Percentiles rank a stretch among this genome's conserved stretches.
Conservation (phyloP, 2,113 vertebrate species). For the Jacana jacana region DNA sequence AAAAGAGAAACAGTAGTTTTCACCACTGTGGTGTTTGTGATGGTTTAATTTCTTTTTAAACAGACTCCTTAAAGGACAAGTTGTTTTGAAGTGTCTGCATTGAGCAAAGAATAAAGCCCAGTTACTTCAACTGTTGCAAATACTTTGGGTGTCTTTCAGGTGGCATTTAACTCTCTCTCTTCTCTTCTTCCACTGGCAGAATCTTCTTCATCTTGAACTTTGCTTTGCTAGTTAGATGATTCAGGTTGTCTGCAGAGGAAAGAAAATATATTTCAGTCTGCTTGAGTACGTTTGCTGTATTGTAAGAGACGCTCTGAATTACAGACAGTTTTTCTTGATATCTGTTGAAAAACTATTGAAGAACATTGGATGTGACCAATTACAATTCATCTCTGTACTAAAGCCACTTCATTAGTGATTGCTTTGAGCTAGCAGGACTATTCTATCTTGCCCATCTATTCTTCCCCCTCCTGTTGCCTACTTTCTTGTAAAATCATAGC, state of each 20-base stretch:
- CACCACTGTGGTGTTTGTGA: neutral
- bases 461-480: neutral
- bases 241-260: neutral
- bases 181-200: neutral
- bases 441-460: neutral
- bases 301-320: neutral
- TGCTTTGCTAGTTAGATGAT: neutral
- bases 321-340: neutral
- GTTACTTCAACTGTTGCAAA: neutral
- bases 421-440: neutral
- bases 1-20: slow-evolving; percentile 10
- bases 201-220: slow-evolving; percentile 25
- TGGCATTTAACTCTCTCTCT: neutral
- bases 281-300: neutral
- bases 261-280: neutral
- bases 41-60: slow-evolving; percentile 2
- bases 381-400: neutral
- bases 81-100: slow-evolving; percentile 1
- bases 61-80: neutral
- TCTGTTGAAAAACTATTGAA: neutral
- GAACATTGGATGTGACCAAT: neutral
- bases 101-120: slow-evolving; percentile 32
- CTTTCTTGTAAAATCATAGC: neutral
- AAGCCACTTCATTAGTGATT: neutral
- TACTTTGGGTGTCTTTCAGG: slow-evolving; percentile 1